Evolutionary conservation across 2,113 vertebrate species (phyloP).

Genomic region (Syngnathus floridae): DNA sequence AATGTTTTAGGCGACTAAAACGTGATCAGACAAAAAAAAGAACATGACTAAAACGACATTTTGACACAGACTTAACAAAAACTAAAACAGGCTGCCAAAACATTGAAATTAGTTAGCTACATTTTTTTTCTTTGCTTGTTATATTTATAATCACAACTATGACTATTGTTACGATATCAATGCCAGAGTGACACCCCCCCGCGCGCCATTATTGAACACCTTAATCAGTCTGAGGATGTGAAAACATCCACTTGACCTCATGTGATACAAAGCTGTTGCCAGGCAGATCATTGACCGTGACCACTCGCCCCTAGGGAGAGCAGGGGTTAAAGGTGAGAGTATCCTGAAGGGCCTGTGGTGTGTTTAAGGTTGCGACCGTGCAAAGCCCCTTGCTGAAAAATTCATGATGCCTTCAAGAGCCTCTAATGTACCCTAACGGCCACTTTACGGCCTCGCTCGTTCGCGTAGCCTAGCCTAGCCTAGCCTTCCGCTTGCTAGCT

Average conservation of each 20-base stretch:
- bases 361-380: constrained; percentile 14
- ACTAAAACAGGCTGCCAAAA: too few species aligned
- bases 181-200: not conserved
- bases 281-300: constrained; percentile 63
- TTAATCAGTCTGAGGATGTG: not conserved
- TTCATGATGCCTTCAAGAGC: constrained; percentile 64
- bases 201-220: not conserved
- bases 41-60: too few species aligned
- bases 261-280: constrained; percentile 53
- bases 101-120: too few species aligned
- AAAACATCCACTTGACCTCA: constrained; percentile 1
- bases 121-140: too few species aligned
- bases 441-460: constrained; percentile 56
- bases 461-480: constrained; percentile 54
- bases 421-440: constrained; percentile 72
- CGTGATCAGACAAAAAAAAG: too few species aligned
- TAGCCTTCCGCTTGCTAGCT: constrained; percentile 51
- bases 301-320: constrained; percentile 24
- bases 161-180: not conserved
- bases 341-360: constrained; percentile 20
- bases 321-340: constrained; percentile 49
- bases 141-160: too few species aligned
- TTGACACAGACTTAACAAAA: too few species aligned
- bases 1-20: too few species aligned
- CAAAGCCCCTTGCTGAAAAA: constrained; percentile 60